A percentile compares a stretch with the other conserved stretches of the same genome.
Conservation (phyloP, 2,797 vertebrate genomes). For the Melanotaenia nigrans region DNA sequence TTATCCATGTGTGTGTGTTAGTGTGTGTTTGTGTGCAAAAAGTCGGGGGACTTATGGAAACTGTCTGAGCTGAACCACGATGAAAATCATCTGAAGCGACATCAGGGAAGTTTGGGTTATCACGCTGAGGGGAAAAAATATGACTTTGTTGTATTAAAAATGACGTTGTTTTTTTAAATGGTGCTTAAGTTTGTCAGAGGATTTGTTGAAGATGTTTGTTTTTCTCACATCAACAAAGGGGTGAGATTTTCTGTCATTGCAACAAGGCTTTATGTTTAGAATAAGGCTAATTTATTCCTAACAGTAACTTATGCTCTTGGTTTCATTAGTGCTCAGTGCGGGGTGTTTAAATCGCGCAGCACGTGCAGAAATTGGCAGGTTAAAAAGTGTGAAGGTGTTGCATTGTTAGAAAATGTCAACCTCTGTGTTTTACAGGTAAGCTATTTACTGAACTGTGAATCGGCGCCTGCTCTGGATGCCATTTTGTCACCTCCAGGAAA, state of each 20-base stretch:
- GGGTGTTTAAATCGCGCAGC: neutral
- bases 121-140: neutral
- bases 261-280: neutral
- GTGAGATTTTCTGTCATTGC: constrained; percentile 32
- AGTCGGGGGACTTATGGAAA: neutral
- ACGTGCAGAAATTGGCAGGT: constrained; percentile 12
- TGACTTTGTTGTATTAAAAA: too few species aligned
- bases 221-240: constrained; percentile 12
- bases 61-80: neutral
- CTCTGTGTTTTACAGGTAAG: constrained; percentile 63
- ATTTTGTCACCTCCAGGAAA: constrained; percentile 52
- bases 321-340: neutral
- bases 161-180: neutral
- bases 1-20: constrained; percentile 16
- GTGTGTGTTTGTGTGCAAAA: constrained; percentile 9
- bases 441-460: constrained; percentile 21
- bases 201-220: constrained; percentile 6
- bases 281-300: neutral
- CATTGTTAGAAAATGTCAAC: constrained; percentile 51
- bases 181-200: neutral
- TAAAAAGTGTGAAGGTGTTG: constrained; percentile 24
- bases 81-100: neutral
- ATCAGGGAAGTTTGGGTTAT: neutral
- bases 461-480: constrained; percentile 34
- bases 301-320: neutral